Evolutionary conservation across 2,888 invertebrate species (phyloP).

Genomic region (Chaitophorus viminalis): DNA sequence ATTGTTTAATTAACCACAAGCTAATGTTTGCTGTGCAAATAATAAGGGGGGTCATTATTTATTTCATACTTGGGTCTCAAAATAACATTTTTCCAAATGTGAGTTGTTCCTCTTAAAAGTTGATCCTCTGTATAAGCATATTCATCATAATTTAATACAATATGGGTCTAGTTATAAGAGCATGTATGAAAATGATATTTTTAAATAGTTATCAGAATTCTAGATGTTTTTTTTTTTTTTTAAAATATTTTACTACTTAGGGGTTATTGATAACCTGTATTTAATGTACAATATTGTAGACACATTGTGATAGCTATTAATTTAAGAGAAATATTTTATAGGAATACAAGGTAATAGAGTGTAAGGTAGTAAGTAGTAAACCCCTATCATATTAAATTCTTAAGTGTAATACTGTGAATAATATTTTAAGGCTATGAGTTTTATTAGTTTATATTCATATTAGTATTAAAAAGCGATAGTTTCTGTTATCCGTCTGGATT

Average conservation of each 20-base stretch:
- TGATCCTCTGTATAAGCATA: background rate
- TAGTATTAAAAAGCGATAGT: background rate
- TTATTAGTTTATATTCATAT: background rate
- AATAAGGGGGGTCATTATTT: too few species aligned
- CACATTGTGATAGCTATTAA: conserved; percentile 25
- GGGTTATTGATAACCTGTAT: background rate
- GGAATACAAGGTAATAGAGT: conserved; percentile 47
- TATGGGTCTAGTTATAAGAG: background rate
- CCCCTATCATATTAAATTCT: background rate
- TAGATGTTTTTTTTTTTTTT: background rate
- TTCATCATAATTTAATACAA: background rate
- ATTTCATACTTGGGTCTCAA: too few species aligned
- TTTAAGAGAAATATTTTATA: conserved; percentile 29
- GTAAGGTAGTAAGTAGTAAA: conserved; percentile 33
- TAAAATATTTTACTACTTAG: background rate
- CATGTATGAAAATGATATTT: background rate
- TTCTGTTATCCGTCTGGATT: background rate
- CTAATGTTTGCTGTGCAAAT: too few species aligned
- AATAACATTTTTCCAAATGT: too few species aligned
- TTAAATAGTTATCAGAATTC: background rate
- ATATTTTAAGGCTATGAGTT: background rate
- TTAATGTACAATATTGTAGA: conserved; percentile 27
- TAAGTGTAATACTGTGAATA: background rate
- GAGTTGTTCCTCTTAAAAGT: too few species aligned
- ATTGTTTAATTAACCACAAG: too few species aligned